Evolutionary conservation across 2,113 vertebrate species (phyloP), one percentile per base, ranked within the genome.

Genomic region (Hippocampus guttulatus): DNA sequence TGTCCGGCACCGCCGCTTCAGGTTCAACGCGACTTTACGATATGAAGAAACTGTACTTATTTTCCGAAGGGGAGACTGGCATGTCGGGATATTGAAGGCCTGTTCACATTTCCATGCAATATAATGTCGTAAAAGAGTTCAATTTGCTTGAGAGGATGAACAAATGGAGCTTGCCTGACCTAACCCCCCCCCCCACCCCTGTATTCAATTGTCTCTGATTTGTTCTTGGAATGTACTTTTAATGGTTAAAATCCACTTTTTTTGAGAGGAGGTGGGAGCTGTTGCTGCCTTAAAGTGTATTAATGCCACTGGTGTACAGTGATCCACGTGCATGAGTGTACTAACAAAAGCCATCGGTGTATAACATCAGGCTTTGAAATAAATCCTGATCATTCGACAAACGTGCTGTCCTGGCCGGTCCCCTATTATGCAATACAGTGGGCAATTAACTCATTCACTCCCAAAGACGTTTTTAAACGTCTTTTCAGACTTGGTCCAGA

Each of bases 111-210:
- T 58, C 25, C 55, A 21, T 63, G 55, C 25, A 21, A 40, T 40
- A 40, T 40, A 11, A 21, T 63, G 27, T 55, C 2, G 1, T 11
- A 9, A 23, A n/a, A 12, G n/a, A 23, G 20, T 58, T 27, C 2
- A 16, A 27, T 11, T 58, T 27, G 23, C 5, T 58, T 30, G 4
- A 57, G 1, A 11, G 61, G 21, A 21, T 40, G 61, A 9, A 43
- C 11, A 38, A 64, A 64, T 20, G 10, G 1, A 43, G 38, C 38
- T 64, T 1, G 69, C 74, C 78, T 73, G 54, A 8, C 21, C 40
- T 63, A 43, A 27, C 2, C 18, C 14, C 30, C 3, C 16, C 15
- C 15, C 8, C 16, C 16, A 2, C 51, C 8, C 1, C 62, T 64
- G 38, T 23, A 14, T 43, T 16, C 0, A 16, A 0, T 67, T 47